A percentile compares a stretch with the other conserved stretches of the same genome.
Conservation (phyloP, 2,888 invertebrate species). For the Erynnis tages region DNA sequence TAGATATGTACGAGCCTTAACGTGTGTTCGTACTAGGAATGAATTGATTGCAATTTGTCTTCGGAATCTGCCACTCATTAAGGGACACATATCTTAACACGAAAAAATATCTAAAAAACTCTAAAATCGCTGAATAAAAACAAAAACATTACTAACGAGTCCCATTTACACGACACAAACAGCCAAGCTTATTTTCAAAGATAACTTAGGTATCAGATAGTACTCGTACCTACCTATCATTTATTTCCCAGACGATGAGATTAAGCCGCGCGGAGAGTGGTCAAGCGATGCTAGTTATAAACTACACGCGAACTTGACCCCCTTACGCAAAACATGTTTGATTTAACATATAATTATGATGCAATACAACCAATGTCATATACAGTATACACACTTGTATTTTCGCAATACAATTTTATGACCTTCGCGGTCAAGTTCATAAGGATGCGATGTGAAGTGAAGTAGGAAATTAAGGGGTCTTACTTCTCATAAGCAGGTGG, state of each 20-base stretch:
- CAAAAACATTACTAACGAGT: too few relatives aligned
- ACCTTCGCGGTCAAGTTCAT: slow-evolving; percentile 25
- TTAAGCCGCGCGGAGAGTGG: slow-evolving; percentile 4
- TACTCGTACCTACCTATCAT: too few relatives aligned
- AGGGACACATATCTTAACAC: too few relatives aligned
- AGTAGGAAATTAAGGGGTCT: too few relatives aligned
- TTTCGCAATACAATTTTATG: slow-evolving; percentile 39
- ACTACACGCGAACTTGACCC: slow-evolving; percentile 68
- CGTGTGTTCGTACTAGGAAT: not conserved
- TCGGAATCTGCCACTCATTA: too few relatives aligned
- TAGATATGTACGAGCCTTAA: not conserved
- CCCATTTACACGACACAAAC: too few relatives aligned
- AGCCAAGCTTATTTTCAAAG: not conserved
- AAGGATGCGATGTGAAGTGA: slow-evolving; percentile 3
- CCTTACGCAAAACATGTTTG: slow-evolving; percentile 60
- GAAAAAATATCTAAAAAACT: too few relatives aligned
- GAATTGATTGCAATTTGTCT: too few relatives aligned
- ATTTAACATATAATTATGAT: slow-evolving; percentile 51
- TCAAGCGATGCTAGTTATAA: slow-evolving; percentile 25
- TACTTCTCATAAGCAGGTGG: too few relatives aligned
- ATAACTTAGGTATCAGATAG: not conserved
- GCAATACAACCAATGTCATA: slow-evolving; percentile 52
- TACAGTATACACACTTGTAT: too few relatives aligned
- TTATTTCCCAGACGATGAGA: not conserved
- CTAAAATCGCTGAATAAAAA: too few relatives aligned